Evolutionary conservation across 2,113 vertebrate species (phyloP).

Genomic region (Megaceryle maxima): DNA sequence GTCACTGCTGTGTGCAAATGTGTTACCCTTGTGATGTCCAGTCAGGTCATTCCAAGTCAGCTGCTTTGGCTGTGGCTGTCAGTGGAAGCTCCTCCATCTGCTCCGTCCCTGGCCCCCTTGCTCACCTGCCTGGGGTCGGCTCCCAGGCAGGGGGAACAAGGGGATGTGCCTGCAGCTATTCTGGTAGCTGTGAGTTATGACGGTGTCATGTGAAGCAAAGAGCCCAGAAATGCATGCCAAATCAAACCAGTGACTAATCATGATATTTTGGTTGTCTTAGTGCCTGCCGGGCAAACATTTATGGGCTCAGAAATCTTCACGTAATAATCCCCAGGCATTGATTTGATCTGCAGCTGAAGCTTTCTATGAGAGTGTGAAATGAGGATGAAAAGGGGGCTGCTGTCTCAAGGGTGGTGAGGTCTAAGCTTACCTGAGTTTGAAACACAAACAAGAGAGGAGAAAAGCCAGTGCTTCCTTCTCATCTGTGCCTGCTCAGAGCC

Average conservation of each 20-base stretch:
- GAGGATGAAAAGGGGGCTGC: conserved; percentile 34
- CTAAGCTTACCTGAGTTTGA: background rate
- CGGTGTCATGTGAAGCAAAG: conserved; percentile 71
- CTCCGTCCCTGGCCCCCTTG: background rate
- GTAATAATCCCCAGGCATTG: conserved; percentile 52
- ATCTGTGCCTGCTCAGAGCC: background rate
- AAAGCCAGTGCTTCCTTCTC: background rate
- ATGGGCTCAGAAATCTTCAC: conserved; percentile 65
- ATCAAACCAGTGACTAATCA: conserved; percentile 74
- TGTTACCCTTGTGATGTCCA: conserved; percentile 32
- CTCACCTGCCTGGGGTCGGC: background rate
- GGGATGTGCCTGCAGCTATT: conserved; percentile 75
- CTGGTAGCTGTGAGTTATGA: conserved; percentile 76
- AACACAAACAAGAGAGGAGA: background rate
- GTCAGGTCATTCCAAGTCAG: conserved; percentile 47
- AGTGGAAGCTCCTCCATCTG: background rate
- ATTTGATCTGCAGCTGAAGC: conserved; percentile 67
- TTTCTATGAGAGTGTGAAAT: conserved; percentile 6
- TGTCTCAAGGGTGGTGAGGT: background rate
- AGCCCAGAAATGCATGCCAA: conserved; percentile 67
- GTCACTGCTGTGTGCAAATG: background rate
- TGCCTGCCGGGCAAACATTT: conserved; percentile 16
- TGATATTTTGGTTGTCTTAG: conserved; percentile 74
- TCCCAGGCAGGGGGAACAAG: background rate
- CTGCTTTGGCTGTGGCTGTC: background rate